A percentile compares a stretch with the other conserved stretches of the same genome.
phyloP scores from a whole-genome alignment of 2,797 vertebrate genomes.

The Pristis pectinata region DNA sequence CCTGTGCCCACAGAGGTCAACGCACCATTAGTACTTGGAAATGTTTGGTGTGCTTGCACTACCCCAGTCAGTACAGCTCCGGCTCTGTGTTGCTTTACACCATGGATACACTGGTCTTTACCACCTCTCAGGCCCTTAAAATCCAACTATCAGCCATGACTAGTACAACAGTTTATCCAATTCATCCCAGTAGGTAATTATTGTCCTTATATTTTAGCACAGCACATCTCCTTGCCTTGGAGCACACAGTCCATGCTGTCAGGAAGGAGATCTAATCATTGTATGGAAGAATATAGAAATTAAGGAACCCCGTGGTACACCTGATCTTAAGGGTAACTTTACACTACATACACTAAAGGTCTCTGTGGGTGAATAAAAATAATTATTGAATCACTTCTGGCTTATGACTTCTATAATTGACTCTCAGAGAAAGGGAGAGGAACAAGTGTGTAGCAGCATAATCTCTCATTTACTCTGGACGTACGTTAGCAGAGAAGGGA shows the following conservation, averaged over 20 bases:
- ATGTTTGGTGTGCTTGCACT: no score
- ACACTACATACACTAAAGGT: no score
- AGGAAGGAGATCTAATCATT: background rate
- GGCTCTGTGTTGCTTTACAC: no score
- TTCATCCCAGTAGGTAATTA: conserved; percentile 3
- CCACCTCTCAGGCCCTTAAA: no score
- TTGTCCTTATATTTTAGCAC: conserved; percentile 29
- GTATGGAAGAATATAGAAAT: background rate
- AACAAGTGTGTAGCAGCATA: background rate
- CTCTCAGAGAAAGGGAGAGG: background rate
- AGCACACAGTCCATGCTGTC: conserved; percentile 1
- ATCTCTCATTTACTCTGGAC: background rate
- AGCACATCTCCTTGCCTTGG: conserved; percentile 18
- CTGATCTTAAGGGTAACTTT: no score
- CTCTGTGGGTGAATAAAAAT: background rate
- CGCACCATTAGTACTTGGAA: no score
- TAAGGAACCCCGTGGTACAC: background rate
- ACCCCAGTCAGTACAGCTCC: no score
- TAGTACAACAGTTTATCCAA: no score
- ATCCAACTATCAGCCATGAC: no score
- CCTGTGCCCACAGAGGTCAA: no score
- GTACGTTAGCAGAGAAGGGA: background rate
- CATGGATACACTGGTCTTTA: no score
- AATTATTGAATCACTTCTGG: background rate
- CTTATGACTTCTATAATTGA: background rate